Evolutionary conservation across 2,888 invertebrate genomes (phyloP).

Genomic region (Thalpophila matura): DNA sequence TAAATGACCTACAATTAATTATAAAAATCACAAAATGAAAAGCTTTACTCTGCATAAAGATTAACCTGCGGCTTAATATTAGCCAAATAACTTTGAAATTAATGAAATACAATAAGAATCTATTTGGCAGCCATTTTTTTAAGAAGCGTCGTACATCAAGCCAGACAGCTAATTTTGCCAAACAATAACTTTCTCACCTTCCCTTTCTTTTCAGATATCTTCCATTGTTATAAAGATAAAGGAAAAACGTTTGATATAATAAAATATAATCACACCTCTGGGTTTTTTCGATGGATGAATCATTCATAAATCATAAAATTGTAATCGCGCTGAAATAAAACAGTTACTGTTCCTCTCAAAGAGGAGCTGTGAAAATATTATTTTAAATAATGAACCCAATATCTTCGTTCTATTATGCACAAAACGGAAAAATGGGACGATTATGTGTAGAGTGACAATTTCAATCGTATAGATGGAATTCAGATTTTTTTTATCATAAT

Average conservation of each 20-base stretch:
- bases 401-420: background rate
- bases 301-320: constrained; percentile 81
- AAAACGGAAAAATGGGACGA: background rate
- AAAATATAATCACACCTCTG: constrained; percentile 64
- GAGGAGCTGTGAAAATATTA: constrained; percentile 8
- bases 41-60: no score
- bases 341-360: constrained; percentile 70
- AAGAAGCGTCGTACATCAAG: constrained; percentile 78
- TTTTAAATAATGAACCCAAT: constrained; percentile 11
- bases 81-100: constrained; percentile 31
- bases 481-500: no score
- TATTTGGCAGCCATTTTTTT: constrained; percentile 63
- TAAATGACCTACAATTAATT: no score
- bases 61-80: no score
- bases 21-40: no score
- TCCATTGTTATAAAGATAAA: constrained; percentile 70
- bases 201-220: constrained; percentile 64
- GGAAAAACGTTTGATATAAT: constrained; percentile 52
- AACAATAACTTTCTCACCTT: constrained; percentile 82
- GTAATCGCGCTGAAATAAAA: constrained; percentile 80
- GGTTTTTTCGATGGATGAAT: constrained; percentile 75
- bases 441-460: background rate
- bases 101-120: constrained; percentile 50
- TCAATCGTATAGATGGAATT: no score
- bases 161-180: constrained; percentile 82